Base-by-base conservation (phyloP, 2,888 invertebrate species). In the Gymnosoma rotundatum region DNA sequence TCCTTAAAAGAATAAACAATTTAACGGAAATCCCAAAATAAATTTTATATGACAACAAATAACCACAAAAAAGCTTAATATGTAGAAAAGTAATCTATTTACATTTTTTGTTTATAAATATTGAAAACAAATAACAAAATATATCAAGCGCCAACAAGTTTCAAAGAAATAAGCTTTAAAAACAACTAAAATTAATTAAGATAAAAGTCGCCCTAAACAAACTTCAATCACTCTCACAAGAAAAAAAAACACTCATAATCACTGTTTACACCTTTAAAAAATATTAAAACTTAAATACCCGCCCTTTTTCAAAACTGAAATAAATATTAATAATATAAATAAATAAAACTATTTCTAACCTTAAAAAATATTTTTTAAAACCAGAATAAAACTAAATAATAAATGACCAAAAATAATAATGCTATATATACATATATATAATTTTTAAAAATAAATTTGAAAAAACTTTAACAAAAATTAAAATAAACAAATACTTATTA, bases 111-210 rank as follows among this genome's bases (percentile, higher is more conserved):
- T 80, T 80, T 73, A 73, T 63, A 60, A 58, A 48, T 64, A 69
- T 56, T 63, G 45, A 72, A 72, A n/a, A 76, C 32, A 67, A 81
- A 58, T 16, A 63, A 58, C 9, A 63, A 32, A 54, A 83, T 64
- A 74, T 73, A 78, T 78, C 81, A 75, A 76, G 78, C 80, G 84
- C 81, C 81, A 78, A 81, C 73, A 84, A 73, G 84, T 84, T 84
- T 78, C 84, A 84, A 84, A 78, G 38, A 84, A 75, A 70, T 79
- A 72, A 84, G 81, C 81, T 81, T 84, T 84, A 81, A 83, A 61
- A 67, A 52, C 21, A 61, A 74, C 36, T 50, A 25, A 58, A 66
- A 73, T 58, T 20, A 56, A 64, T 64, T 74, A 66, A 63, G 5
- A 75, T 2, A 67, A 21, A 58, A 48, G 61, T 78, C 61, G 63